These are phyloP conservation scores for Macropis europaea DNA, from an alignment of 2,888 invertebrate species.

Conservation along the genomic window DNA sequence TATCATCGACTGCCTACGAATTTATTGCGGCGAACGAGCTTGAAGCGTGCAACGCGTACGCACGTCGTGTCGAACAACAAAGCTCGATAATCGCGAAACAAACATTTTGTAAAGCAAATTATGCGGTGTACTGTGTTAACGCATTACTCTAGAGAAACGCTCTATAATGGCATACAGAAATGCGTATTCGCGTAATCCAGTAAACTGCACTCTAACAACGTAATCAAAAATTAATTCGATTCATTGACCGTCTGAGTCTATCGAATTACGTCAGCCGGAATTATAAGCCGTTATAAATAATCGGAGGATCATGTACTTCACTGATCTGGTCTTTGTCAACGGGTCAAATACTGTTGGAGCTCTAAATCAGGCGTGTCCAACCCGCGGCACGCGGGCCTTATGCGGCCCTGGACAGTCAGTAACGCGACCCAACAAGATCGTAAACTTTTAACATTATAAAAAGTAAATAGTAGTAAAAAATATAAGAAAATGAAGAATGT, in stretches of 20 bases:
- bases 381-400: no score
- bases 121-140: not conserved
- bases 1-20: conserved; percentile 12
- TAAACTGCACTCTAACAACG: not conserved
- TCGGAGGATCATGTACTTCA: no score
- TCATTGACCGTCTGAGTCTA: not conserved
- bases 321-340: no score
- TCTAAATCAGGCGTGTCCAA: no score
- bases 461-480: no score
- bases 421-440: no score
- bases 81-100: not conserved
- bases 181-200: not conserved
- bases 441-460: no score
- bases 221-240: conserved; percentile 6
- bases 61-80: not conserved
- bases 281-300: no score
- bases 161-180: not conserved
- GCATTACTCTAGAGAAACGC: not conserved
- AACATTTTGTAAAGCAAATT: not conserved
- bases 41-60: not conserved
- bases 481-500: no score
- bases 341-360: no score
- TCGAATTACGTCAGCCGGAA: not conserved
- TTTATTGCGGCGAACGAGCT: conserved; percentile 13
- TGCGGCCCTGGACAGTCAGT: no score